Evolutionary conservation across 2,888 invertebrate genomes (phyloP), one percentile per base, ranked within the genome.

Genomic region (Cheilosia scutellata): DNA sequence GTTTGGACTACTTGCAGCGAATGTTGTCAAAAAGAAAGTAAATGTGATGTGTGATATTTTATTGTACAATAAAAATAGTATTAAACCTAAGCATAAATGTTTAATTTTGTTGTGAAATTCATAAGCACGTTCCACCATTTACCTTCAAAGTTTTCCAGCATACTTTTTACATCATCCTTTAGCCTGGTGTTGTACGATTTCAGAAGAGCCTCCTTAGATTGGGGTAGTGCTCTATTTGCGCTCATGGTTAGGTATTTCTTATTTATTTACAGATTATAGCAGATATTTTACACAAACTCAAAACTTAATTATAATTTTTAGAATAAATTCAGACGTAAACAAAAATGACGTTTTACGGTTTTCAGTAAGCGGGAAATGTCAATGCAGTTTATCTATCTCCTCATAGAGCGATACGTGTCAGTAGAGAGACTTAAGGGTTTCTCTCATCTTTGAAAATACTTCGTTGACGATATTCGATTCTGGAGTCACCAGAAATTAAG

Each of bases 71-170:
- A 27, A 51, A 51, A 6, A 5, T 13, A 25, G 25, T 51, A 27
- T 25, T 5, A 29, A 9, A 27, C 2, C 2, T 9, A 4, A 2
- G 1, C 5, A 7, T 4, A 16, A 2, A 7, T 7, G 16, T 47
- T 47, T 44, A 20, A 20, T 20, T 20, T 16, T 31, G 31, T 55
- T 55, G 55, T 55, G 55, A 55, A 55, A 55, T 55, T 5, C 25
- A 5, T n/a, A 27, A n/a, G 16, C 20, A n/a, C 9, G 20, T 51
- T 44, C 5, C 16, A 9, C 16, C 2, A 44, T 7, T 6, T 86
- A 96, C 98, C 98, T 94, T 97, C 96, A 93, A 98, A 99, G 93
- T 99, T 99, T 92, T 99, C 99, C 71, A 98, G 93, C 97, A 99
- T 98, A 88, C 98, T 98, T 92, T 97, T 98, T 0, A 99, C 97